Evolutionary conservation across 2,113 vertebrate species (phyloP), one percentile per base, ranked within the genome.

Genomic region (Toxostoma redivivum): DNA sequence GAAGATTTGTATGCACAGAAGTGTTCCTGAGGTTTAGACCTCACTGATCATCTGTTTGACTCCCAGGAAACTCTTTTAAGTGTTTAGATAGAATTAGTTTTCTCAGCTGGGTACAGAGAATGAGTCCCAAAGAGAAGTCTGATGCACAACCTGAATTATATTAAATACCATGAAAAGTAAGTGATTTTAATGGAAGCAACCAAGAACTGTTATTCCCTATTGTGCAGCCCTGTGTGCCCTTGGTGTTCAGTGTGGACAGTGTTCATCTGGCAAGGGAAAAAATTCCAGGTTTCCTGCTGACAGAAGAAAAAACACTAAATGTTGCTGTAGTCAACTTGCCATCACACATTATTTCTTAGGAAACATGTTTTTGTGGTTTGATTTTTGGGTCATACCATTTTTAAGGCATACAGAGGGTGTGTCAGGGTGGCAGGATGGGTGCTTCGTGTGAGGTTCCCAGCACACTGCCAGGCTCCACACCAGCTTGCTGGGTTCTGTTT

Each of bases 341-440:
- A 65, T 51, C n/a, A 3, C 62, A 51, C 70, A 81, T 95, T 77
- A 94, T 92, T 96, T 89, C 95, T 96, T 94, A 94, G 58, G 93
- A 97, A 95, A 92, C 92, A 48, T 96, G 79, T 92, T 96, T 95
- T 92, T 94, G 54, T 88, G 82, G 86, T 57, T 78, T 57, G 73
- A 35, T 71, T 94, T 95, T 93, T 93, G 84, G 93, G 80, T 90
- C 88, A 66, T 38, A 16, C 44, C 69, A 3, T 69, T 95, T 92
- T 83, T 38, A 69, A 88, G 91, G 81, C 27, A 0, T 19, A 5
- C 7, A 51, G 66, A 84, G 87, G 84, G 72, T 51, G 74, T 85
- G 81, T 28, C 56, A 5, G 50, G 56, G 28, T 57, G 45, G 62
- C 42, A 31, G 79, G 90, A 66, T 1, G 47, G 31, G 47, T 65